Conservation (phyloP, 2,888 invertebrate species). For the Drosophila histrio region DNA sequence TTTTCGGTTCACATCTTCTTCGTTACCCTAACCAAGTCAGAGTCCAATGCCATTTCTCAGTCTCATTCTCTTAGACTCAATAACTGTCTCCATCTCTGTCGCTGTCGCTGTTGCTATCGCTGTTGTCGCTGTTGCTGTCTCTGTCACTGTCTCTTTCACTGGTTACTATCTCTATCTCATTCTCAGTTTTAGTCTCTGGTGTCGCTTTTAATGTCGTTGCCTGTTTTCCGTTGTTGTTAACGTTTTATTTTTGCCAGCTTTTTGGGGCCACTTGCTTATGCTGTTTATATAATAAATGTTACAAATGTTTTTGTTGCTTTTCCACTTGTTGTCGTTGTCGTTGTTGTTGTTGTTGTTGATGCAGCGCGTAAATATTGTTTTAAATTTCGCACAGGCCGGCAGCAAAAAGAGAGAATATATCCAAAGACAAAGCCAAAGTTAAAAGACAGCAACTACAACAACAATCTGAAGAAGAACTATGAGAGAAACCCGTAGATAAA, state of each 20-base stretch:
- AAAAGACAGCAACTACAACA: slow-evolving; percentile 26
- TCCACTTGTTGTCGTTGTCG: neutral
- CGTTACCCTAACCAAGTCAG: slow-evolving; percentile 20
- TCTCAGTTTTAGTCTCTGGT: slow-evolving; percentile 36
- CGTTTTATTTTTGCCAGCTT: slow-evolving; percentile 16
- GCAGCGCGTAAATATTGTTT: slow-evolving; percentile 71
- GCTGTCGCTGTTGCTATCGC: neutral
- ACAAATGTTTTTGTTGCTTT: neutral
- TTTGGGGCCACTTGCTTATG: slow-evolving; percentile 42
- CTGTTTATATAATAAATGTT: slow-evolving; percentile 55
- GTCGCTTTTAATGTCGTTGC: slow-evolving; percentile 45
- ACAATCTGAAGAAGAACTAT: slow-evolving; percentile 2
- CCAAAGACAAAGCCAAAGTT: slow-evolving; percentile 43
- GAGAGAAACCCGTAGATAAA: slow-evolving; percentile 56
- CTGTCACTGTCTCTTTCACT: neutral
- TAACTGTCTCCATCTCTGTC: neutral
- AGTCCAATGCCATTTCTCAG: slow-evolving; percentile 42
- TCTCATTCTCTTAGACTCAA: neutral
- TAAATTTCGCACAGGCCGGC: slow-evolving; percentile 61
- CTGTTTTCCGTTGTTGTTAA: slow-evolving; percentile 25
- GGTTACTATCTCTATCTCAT: neutral
- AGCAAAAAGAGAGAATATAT: slow-evolving; percentile 52
- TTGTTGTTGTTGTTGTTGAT: slow-evolving; percentile 35
- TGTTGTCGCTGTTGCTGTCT: neutral
- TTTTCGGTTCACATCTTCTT: slow-evolving; percentile 33